phyloP scores from a whole-genome alignment of 2,888 invertebrate genomes.

The Cerastis rubricosa region DNA sequence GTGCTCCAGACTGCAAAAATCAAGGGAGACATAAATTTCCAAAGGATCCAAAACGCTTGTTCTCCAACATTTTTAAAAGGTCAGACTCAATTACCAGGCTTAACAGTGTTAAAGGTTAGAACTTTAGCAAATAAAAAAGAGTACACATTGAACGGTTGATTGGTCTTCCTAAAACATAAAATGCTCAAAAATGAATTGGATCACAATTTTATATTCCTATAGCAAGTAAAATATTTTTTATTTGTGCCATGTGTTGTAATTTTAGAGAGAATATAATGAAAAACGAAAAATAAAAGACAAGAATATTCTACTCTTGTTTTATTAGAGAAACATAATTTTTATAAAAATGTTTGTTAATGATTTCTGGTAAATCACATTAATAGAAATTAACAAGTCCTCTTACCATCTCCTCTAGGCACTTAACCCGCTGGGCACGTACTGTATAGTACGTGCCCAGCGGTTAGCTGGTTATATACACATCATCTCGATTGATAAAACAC shows the following conservation, averaged over 20 bases:
- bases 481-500: too few relatives aligned
- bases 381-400: not conserved
- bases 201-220: constrained; percentile 12
- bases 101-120: constrained; percentile 8
- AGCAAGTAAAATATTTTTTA: constrained; percentile 13
- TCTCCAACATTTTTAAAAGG: constrained; percentile 6
- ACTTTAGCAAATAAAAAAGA: constrained; percentile 13
- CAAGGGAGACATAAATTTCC: too few relatives aligned
- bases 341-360: not conserved
- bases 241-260: constrained; percentile 10
- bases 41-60: too few relatives aligned
- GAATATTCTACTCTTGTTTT: not conserved
- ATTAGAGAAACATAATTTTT: not conserved
- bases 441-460: too few relatives aligned
- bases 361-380: not conserved
- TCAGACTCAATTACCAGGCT: constrained; percentile 5
- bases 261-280: constrained; percentile 14
- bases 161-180: constrained; percentile 11
- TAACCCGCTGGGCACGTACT: too few relatives aligned
- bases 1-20: too few relatives aligned
- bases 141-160: constrained; percentile 12
- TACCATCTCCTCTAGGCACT: not conserved
- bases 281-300: not conserved
- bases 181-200: constrained; percentile 11
- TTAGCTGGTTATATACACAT: too few relatives aligned